Base-by-base conservation (phyloP, 2,113 vertebrate species). In the Trematomus loennbergii region DNA sequence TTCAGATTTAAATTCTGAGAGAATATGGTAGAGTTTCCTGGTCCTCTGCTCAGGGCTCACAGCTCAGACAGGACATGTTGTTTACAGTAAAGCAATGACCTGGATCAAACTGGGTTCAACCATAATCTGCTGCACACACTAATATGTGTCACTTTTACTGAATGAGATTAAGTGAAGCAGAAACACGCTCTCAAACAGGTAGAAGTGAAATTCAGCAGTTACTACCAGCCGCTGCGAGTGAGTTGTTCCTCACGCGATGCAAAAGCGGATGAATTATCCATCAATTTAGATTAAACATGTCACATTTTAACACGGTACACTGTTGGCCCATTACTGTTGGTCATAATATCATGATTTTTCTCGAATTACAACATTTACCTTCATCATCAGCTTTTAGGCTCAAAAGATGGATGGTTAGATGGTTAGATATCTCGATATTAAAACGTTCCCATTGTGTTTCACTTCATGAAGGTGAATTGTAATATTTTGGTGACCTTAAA, bases 141-240 rank as follows among this genome's bases (percentile, higher is more conserved):
- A 17, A 62, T 62, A 79, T 79, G 73, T 84, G 86, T 88, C 86
- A 84, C 77, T 86, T 85, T 81, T 73, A 66, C 85, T 90, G 81
- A 88, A 88, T 83, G 83, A 79, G 83, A 90, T 83, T 78, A 90
- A 86, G 67, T 70, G 83, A 84, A 82, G 78, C 86, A 74, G 81
- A 86, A 89, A 80, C 71, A 22, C 15, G 72, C 75, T 55, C 54
- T 54, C 64, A 25, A 45, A 63, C 55, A 85, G 74, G 78, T 73
- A 64, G 43, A 9, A 10, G 72, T 25, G 33, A 57, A 57, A 72
- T 71, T 75, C 36, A 65, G 66, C 67, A 54, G 60, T 67, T 57
- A n/a, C 60, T 5, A 54, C 46, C 50, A 15, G 54, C 58, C 3
- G 29, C 29, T 29, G 29, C 29, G 0, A 20, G 50, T 12, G 20